A percentile compares a stretch with the other conserved stretches of the same genome.
phyloP scores from a whole-genome alignment of 2,888 invertebrate species.

The Papilio protenor region DNA sequence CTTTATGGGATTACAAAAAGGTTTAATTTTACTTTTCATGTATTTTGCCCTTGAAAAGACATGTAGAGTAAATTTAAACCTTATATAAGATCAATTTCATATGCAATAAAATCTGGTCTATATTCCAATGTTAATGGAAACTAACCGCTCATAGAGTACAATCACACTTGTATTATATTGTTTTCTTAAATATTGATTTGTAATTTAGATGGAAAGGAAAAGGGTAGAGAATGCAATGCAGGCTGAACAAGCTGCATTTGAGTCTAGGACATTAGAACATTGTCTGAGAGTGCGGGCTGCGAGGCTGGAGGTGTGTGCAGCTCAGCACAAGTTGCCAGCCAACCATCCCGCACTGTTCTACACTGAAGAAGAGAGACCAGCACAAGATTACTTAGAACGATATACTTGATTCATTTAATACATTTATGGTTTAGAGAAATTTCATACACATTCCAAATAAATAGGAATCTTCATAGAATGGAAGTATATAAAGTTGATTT shows the following conservation, averaged over 20 bases:
- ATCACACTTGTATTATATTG: too few species aligned
- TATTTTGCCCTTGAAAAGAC: too few species aligned
- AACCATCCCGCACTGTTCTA: slow-evolving; percentile 64
- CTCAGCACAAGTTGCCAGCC: slow-evolving; percentile 61
- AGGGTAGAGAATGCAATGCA: slow-evolving; percentile 65
- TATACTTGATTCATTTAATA: not conserved
- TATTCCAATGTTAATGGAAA: too few species aligned
- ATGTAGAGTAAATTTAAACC: too few species aligned
- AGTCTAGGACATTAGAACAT: slow-evolving; percentile 58
- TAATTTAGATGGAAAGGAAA: slow-evolving; percentile 68
- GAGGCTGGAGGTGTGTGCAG: slow-evolving; percentile 63
- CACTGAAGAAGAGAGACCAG: slow-evolving; percentile 59
- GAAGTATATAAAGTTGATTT: slow-evolving; percentile 12
- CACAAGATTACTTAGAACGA: slow-evolving; percentile 60
- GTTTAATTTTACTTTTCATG: too few species aligned
- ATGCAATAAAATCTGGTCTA: too few species aligned
- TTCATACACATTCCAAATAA: slow-evolving; percentile 18
- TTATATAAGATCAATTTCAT: too few species aligned
- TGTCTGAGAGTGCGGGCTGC: slow-evolving; percentile 68
- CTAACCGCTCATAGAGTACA: too few species aligned
- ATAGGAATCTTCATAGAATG: slow-evolving; percentile 21
- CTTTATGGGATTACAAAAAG: too few species aligned
- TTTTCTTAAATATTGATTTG: not conserved
- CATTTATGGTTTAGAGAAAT: slow-evolving; percentile 20
- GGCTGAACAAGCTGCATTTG: slow-evolving; percentile 59